Evolutionary conservation across 2,888 invertebrate genomes (phyloP), one percentile per base, ranked within the genome.

Genomic region (Kryphioiulus occultus): DNA sequence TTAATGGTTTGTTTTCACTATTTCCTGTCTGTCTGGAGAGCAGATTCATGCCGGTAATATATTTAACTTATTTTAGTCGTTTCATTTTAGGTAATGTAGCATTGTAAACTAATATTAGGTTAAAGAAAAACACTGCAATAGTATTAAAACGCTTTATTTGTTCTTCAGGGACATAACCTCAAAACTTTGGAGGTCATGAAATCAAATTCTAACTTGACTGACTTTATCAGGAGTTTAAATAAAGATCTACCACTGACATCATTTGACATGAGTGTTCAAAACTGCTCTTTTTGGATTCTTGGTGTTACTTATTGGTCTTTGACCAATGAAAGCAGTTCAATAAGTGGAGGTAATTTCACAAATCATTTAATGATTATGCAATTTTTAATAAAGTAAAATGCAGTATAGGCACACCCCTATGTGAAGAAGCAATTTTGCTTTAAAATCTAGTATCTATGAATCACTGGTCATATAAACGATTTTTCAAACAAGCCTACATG

Each of bases 251-350:
- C n/a, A 59, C n/a, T n/a, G 7, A 1, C 59, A 19, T n/a, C n/a
- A n/a, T 59, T 59, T n/a, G 59, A 59, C 59, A 59, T n/a, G 59
- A 59, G 59, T 59, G 59, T 59, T n/a, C 59, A 59, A 59, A 59
- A 59, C 59, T 59, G 59, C 59, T 59, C 59, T n/a, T 19, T n/a
- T 59, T 59, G 59, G 59, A 59, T 59, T 59, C 59, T 59, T 59
- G 59, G 59, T n/a, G n/a, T 22, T 59, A 59, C n/a, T n/a, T 59
- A 59, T 19, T 59, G 59, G 59, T 59, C 1, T n/a, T 59, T 59
- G 59, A 59, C 59, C 59, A 59, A 59, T 59, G 59, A 59, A 59
- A 22, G 59, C n/a, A 0, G 19, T 59, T 59, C n/a, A 59, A 59
- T n/a, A 59, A 59, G 59, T 59, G 59, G 59, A 59, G 59, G 59